Evolutionary conservation across 2,888 invertebrate genomes (phyloP).

Genomic region (Pemphredon lugubris): DNA sequence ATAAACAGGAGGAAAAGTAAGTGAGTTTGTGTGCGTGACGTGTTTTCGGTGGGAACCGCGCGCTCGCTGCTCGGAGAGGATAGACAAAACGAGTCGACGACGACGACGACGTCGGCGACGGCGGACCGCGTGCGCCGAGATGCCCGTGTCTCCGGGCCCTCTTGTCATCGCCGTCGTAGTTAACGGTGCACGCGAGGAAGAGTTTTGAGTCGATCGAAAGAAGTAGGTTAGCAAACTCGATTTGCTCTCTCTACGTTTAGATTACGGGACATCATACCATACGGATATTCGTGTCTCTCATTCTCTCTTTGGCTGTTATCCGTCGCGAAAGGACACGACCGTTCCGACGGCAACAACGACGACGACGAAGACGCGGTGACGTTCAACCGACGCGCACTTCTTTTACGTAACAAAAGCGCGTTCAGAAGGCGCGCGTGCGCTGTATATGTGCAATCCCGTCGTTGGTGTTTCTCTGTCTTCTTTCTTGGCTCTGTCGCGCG

Average conservation of each 20-base stretch:
- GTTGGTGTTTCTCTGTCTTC: constrained; percentile 38
- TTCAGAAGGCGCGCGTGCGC: constrained; percentile 62
- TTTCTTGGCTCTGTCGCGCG: constrained; percentile 15
- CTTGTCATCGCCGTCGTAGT: constrained; percentile 16
- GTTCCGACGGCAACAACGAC: no score
- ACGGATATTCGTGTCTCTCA: constrained; percentile 6
- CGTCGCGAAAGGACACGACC: constrained; percentile 26
- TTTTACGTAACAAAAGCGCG: constrained; percentile 72
- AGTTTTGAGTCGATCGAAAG: constrained; percentile 43
- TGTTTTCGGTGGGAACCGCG: constrained; percentile 29
- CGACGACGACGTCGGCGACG: no score
- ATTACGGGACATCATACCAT: no score
- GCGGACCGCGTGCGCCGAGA: constrained; percentile 22
- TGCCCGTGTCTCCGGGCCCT: constrained; percentile 9
- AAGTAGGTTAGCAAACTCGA: constrained; percentile 45
- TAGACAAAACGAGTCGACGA: constrained; percentile 39
- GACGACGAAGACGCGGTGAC: no score
- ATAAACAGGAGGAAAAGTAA: constrained; percentile 28
- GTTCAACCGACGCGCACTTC: constrained; percentile 70
- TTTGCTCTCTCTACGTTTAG: constrained; percentile 24
- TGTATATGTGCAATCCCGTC: constrained; percentile 49
- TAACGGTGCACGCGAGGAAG: constrained; percentile 22
- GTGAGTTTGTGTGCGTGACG: no score
- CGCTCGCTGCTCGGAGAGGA: constrained; percentile 16
- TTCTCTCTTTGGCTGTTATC: constrained; percentile 34